A percentile compares a stretch with the other conserved stretches of the same genome.
These are phyloP conservation scores for Dreissena polymorpha DNA, from an alignment of 1,140 invertebrate species.

Conservation along the genomic window DNA sequence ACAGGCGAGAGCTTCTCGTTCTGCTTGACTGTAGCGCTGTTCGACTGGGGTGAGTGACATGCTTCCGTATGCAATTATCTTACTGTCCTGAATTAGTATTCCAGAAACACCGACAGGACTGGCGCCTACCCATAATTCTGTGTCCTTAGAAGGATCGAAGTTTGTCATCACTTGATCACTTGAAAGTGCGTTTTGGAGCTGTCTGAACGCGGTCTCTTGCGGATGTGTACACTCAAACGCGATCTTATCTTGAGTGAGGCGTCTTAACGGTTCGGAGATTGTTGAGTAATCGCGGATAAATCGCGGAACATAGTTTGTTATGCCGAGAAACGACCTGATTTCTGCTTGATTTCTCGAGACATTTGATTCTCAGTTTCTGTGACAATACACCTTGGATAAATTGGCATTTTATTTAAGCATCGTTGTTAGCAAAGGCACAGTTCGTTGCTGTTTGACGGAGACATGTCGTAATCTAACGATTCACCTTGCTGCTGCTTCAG, in stretches of 20 bases:
- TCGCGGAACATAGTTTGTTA: constrained; percentile 51
- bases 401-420: no score
- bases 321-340: constrained; percentile 54
- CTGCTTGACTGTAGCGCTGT: constrained; percentile 76
- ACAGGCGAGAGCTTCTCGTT: constrained; percentile 78
- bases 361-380: no score
- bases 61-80: constrained; percentile 53
- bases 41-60: constrained; percentile 59
- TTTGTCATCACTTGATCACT: constrained; percentile 56
- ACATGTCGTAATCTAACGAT: no score
- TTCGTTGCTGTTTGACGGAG: no score
- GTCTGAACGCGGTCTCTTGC: constrained; percentile 41
- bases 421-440: no score
- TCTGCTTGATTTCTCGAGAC: constrained; percentile 41
- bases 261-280: constrained; percentile 52
- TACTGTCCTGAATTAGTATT: constrained; percentile 49
- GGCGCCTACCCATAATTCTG: constrained; percentile 59
- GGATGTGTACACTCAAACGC: constrained; percentile 27
- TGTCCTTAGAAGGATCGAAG: constrained; percentile 54
- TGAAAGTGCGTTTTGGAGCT: constrained; percentile 24
- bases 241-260: constrained; percentile 10
- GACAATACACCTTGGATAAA: no score
- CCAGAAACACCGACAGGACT: constrained; percentile 31
- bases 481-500: no score
- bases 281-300: constrained; percentile 53